Evolutionary conservation across 2,797 vertebrate genomes (phyloP), one percentile per base, ranked within the genome.

Genomic region (Amniataba percoides): DNA sequence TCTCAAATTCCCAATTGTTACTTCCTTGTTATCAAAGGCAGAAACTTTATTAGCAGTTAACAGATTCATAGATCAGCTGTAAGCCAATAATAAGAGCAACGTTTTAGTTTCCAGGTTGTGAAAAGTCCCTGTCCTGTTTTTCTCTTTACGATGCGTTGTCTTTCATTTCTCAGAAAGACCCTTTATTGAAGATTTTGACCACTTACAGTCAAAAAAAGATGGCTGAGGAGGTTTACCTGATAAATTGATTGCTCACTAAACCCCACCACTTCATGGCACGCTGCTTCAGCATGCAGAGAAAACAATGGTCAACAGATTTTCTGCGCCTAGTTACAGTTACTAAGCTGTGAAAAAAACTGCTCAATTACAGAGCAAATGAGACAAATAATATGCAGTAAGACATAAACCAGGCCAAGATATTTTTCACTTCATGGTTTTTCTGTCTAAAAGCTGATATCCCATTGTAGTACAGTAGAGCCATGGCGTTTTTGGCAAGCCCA

Each of bases 401-500:
- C 19, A 55, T 7, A 36, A 31, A 69, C 5, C 9, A 53, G 21
- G 27, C 27, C 27, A 31, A 31, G 27, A 31, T 31, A 31, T 31
- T 31, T 31, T 31, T 31, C 27, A 31, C 27, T 31, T 31, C 27
- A 31, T 31, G 4, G 25, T 34, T 39, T 9, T 43, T 43, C 12
- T 2, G 31, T 43, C 43, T 11, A 23, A 23, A 14, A 39, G 13
- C 25, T 25, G 1, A 51, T 15, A 14, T 15, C 42, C 4, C 10
- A 13, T 45, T 13, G 15, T 14, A 77, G 42, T 40, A 57, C 18
- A 55, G 52, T 7, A 58, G 39, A 77, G 59, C 65, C 45, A 62
- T 60, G 40, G 64, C 46, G 69, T 80, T 82, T 56, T 86, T 88
- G 86, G 84, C 78, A 69, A 51, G 55, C 43, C 66, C 12, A 27